phyloP scores from a whole-genome alignment of 2,797 vertebrate genomes.

The Petrocephalus sullivani region DNA sequence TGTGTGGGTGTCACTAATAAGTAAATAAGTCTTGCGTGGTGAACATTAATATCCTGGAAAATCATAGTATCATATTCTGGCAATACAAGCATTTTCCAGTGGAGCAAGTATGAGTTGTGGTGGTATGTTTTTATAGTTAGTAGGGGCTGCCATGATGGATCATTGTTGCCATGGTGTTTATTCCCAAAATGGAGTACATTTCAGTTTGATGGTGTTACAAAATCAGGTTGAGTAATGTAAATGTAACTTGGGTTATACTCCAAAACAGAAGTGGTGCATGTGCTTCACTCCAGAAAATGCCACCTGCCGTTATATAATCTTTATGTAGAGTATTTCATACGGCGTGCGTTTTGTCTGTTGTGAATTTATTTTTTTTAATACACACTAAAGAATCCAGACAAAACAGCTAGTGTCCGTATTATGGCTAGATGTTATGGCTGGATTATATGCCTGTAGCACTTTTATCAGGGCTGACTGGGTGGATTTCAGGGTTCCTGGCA shows the following conservation, averaged over 20 bases:
- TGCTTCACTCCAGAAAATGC: neutral
- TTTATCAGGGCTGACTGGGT: constrained; percentile 17
- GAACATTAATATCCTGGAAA: constrained; percentile 26
- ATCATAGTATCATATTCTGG: constrained; percentile 27
- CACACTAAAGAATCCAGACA: neutral
- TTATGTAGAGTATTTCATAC: neutral
- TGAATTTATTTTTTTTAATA: neutral
- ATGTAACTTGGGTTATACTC: neutral
- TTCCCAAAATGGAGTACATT: neutral
- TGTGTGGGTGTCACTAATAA: constrained; percentile 33
- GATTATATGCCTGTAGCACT: constrained; percentile 1
- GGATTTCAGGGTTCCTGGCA: constrained; percentile 1
- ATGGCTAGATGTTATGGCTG: neutral
- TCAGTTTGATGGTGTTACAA: neutral
- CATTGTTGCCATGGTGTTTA: neutral
- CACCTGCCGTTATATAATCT: neutral
- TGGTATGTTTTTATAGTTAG: neutral
- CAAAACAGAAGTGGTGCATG: neutral
- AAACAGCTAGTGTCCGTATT: neutral
- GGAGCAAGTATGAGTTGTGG: neutral
- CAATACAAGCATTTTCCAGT: neutral
- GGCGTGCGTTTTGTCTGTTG: neutral
- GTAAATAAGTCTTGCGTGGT: constrained; percentile 21
- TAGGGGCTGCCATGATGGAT: neutral
- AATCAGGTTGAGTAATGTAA: neutral